Percentiles rank a stretch among this genome's conserved stretches.
These are phyloP conservation scores for Clunio marinus DNA, from an alignment of 2,888 invertebrate genomes.

Conservation along the genomic window DNA sequence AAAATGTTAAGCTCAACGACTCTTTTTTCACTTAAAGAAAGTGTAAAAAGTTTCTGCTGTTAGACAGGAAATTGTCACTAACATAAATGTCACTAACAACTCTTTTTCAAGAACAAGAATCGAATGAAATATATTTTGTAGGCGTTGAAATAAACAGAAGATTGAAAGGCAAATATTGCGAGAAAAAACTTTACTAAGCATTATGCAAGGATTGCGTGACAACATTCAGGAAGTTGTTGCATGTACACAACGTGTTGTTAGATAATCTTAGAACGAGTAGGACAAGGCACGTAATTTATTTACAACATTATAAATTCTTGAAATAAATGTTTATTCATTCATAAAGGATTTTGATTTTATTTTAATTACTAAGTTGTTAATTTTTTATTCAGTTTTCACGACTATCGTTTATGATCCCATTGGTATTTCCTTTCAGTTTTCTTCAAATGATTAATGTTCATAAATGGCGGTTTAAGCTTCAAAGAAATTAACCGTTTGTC, in stretches of 20 bases:
- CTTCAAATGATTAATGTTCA: background rate
- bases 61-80: no score
- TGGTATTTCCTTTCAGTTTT: conserved; percentile 15
- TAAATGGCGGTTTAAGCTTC: background rate
- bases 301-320: no score
- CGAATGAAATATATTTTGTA: background rate
- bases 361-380: no score
- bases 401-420: background rate
- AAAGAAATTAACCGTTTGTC: conserved; percentile 3
- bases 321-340: no score
- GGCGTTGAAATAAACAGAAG: background rate
- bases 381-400: background rate
- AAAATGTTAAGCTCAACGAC: no score
- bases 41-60: no score
- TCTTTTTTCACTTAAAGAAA: no score
- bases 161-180: conserved; percentile 15
- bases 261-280: no score
- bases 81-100: no score
- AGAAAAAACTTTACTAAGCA: background rate
- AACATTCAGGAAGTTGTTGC: conserved; percentile 1
- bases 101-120: no score
- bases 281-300: no score
- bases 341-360: no score
- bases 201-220: conserved; percentile 17
- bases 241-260: conserved; percentile 7